A percentile compares a stretch with the other conserved stretches of the same genome.
Conservation (phyloP, 2,888 invertebrate genomes). For the Steinernema scapterisci region DNA sequence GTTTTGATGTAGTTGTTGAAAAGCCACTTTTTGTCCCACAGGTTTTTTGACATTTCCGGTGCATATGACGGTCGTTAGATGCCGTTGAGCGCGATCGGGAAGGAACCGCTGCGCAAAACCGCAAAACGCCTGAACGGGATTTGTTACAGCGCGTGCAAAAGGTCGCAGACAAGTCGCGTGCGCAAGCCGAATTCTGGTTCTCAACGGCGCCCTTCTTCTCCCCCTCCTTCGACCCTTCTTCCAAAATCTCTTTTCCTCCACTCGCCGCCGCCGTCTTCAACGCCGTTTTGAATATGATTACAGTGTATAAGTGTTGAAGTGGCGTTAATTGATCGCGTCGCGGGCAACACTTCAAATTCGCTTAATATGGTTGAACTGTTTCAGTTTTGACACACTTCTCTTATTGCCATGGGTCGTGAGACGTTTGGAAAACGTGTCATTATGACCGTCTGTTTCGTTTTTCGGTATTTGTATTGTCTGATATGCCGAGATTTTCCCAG, state of each 20-base stretch:
- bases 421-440: conserved; percentile 29
- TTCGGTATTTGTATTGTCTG: conserved; percentile 38
- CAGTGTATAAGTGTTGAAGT: background rate
- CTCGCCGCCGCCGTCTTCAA: no score
- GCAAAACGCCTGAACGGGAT: conserved; percentile 17
- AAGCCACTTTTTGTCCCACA: no score
- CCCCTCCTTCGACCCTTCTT: background rate
- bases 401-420: background rate
- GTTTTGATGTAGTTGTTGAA: no score
- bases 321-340: conserved; percentile 13
- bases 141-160: conserved; percentile 24
- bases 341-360: background rate
- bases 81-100: background rate
- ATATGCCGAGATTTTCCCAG: conserved; percentile 42
- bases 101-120: conserved; percentile 20
- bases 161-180: conserved; percentile 21
- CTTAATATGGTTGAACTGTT: background rate
- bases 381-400: background rate
- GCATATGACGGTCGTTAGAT: no score
- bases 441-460: conserved; percentile 35
- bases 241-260: background rate
- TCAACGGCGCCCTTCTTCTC: conserved; percentile 22
- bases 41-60: no score
- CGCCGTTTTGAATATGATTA: background rate
- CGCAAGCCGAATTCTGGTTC: conserved; percentile 24